Conservation (phyloP, 2,797 vertebrate genomes). For the Aselliscus stoliczkanus region DNA sequence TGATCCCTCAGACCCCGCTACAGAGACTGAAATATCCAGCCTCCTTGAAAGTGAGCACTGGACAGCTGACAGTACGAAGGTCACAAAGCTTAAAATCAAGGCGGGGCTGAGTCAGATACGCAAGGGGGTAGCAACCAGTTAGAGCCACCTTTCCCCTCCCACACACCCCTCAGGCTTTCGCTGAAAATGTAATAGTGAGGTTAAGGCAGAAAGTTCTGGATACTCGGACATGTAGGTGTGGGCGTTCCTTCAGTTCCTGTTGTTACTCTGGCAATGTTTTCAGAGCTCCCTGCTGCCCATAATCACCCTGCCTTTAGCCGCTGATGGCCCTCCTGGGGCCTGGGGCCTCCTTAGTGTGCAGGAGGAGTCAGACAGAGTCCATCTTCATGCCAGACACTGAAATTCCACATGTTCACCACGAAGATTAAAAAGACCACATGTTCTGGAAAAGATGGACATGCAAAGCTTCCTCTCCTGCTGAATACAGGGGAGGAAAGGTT, state of each 20-base stretch:
- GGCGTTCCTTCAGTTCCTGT: background rate
- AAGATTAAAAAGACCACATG: background rate
- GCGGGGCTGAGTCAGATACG: background rate
- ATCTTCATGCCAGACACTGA: background rate
- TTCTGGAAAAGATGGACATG: background rate
- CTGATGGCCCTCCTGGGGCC: background rate
- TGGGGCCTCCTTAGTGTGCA: too few relatives aligned
- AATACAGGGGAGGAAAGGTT: background rate
- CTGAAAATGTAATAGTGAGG: background rate
- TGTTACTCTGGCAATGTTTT: background rate
- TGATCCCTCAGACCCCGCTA: too few relatives aligned
- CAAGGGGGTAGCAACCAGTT: accelerated
- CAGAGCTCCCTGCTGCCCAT: background rate
- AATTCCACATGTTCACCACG: background rate
- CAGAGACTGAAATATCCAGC: background rate
- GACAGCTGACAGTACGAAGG: accelerated
- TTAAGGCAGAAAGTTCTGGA: background rate
- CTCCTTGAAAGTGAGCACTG: background rate
- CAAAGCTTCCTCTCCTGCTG: background rate
- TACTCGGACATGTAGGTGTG: background rate
- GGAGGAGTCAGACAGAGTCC: background rate
- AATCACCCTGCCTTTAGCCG: background rate
- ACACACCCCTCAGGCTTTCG: accelerated
- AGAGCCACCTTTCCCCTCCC: background rate
- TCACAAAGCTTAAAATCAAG: accelerated